phyloP scores from a whole-genome alignment of 2,888 invertebrate genomes.

The Liodrosophila aerea region DNA sequence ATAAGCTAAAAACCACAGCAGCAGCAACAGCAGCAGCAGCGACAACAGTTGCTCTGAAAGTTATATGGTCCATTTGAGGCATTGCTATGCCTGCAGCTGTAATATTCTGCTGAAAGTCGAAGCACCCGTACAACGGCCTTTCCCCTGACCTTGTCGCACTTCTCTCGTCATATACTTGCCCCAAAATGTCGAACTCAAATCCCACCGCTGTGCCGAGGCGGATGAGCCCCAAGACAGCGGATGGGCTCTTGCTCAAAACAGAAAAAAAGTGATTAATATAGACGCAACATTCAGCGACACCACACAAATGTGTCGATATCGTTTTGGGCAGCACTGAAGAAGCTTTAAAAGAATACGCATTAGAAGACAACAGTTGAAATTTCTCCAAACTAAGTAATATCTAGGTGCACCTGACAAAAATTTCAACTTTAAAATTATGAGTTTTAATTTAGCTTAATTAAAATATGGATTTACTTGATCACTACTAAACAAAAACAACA shows the following conservation, averaged over 20 bases:
- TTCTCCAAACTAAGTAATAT: no score
- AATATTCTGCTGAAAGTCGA: slow-evolving; percentile 30
- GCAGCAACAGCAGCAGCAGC: slow-evolving; percentile 34
- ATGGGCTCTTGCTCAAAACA: slow-evolving; percentile 42
- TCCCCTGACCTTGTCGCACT: slow-evolving; percentile 56
- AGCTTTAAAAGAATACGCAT: not conserved
- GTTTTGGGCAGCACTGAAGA: not conserved
- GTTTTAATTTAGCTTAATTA: no score
- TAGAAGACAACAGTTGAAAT: no score
- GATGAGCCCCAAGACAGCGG: slow-evolving; percentile 44
- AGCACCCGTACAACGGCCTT: slow-evolving; percentile 43
- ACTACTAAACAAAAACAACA: no score
- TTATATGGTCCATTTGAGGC: slow-evolving; percentile 72
- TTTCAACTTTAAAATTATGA: no score
- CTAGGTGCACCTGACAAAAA: no score
- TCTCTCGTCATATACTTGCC: slow-evolving; percentile 5
- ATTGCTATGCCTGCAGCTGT: slow-evolving; percentile 73
- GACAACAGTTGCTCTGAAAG: slow-evolving; percentile 70
- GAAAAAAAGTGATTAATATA: slow-evolving; percentile 54
- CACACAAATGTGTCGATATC: slow-evolving; percentile 32
- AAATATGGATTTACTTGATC: no score
- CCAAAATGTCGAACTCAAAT: slow-evolving; percentile 10
- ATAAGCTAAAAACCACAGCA: slow-evolving; percentile 74
- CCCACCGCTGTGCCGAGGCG: slow-evolving; percentile 16
- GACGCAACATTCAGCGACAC: slow-evolving; percentile 20